Conservation (phyloP, 1,140 invertebrate genomes). For the Pogonognathellus flavescens region DNA sequence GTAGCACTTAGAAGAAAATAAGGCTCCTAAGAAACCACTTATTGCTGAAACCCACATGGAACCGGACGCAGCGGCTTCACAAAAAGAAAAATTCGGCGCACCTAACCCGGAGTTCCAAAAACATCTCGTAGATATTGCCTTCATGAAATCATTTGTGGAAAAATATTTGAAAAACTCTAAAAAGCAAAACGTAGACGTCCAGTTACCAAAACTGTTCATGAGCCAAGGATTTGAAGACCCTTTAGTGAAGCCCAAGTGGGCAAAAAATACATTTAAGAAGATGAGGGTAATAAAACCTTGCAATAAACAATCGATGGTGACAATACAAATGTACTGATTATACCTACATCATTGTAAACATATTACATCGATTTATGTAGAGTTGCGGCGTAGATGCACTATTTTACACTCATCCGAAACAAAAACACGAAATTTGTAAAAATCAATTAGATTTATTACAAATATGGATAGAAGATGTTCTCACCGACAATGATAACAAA, state of each 20-base stretch:
- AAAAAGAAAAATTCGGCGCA: neutral
- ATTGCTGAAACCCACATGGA: neutral
- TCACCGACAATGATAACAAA: neutral
- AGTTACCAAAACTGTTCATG: constrained; percentile 69
- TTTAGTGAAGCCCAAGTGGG: constrained; percentile 74
- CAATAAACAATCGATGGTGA: no score
- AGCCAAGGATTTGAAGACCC: constrained; percentile 72
- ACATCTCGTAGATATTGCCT: neutral
- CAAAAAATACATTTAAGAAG: constrained; percentile 71
- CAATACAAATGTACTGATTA: no score
- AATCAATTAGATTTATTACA: constrained; percentile 72
- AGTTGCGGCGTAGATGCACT: constrained; percentile 72
- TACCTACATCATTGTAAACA: no score
- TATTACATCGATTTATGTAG: constrained; percentile 64
- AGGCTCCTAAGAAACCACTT: neutral
- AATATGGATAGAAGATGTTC: constrained; percentile 71
- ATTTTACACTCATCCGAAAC: constrained; percentile 72
- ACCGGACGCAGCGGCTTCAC: neutral
- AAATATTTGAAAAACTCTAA: neutral
- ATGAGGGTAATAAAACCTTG: constrained; percentile 44
- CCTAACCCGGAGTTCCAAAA: neutral
- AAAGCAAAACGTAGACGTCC: neutral
- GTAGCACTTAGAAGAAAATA: neutral
- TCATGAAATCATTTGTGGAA: neutral
- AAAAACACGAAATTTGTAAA: constrained; percentile 74